phyloP scores from a whole-genome alignment of 2,888 invertebrate species.

The Tetramorium bicarinatum region DNA sequence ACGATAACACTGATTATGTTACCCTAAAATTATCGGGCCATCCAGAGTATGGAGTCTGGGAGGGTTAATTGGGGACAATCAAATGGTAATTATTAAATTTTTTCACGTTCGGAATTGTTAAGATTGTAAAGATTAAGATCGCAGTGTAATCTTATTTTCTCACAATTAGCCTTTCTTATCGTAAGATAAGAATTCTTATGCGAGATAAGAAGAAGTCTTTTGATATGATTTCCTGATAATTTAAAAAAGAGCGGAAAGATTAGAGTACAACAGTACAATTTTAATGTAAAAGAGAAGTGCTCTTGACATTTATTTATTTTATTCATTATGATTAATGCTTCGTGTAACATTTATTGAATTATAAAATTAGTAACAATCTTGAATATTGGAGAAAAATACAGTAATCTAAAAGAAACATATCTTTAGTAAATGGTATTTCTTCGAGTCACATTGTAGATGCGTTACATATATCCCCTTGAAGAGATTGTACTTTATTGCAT shows the following conservation, averaged over 20 bases:
- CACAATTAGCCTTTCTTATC: conserved; percentile 2
- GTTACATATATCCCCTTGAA: background rate
- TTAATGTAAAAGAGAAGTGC: background rate
- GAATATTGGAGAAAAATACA: background rate
- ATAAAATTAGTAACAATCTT: background rate
- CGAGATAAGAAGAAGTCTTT: conserved; percentile 18
- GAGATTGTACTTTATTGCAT: background rate
- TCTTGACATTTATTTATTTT: conserved; percentile 17
- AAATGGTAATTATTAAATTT: conserved; percentile 1
- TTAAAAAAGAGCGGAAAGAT: background rate
- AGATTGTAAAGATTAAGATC: background rate
- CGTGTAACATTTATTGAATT: background rate
- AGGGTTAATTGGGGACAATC: background rate
- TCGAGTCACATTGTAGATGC: background rate
- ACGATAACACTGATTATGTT: no score
- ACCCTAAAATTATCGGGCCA: no score
- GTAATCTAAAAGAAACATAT: background rate
- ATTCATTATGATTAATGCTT: background rate
- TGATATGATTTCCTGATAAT: background rate
- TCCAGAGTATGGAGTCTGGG: no score
- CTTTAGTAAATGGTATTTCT: background rate
- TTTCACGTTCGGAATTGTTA: background rate
- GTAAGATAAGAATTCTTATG: background rate
- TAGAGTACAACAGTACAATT: background rate
- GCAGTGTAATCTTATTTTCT: background rate